phyloP scores from a whole-genome alignment of 2,797 vertebrate genomes.

The Sebastes hubbsi region DNA sequence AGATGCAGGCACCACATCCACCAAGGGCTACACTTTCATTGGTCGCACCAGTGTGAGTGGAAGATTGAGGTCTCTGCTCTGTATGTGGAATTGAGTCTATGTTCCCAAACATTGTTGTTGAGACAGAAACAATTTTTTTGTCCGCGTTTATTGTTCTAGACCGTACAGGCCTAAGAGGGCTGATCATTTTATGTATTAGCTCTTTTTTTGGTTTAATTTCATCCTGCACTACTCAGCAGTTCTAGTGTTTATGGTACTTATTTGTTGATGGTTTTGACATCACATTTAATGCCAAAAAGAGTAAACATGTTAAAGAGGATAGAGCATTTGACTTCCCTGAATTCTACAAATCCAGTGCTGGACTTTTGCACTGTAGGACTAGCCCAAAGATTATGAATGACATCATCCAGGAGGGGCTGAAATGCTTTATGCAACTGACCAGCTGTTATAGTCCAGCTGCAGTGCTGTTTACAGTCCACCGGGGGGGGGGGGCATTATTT shows the following conservation, averaged over 20 bases:
- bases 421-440: background rate
- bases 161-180: too few relatives aligned
- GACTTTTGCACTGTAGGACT: background rate
- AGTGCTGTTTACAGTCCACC: conserved; percentile 10
- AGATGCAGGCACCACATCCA: background rate
- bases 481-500: background rate
- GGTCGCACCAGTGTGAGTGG: background rate
- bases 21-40: background rate
- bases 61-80: background rate
- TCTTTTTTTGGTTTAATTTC: too few relatives aligned
- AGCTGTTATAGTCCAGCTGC: background rate
- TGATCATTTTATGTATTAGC: too few relatives aligned
- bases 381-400: background rate
- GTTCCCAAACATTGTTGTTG: background rate
- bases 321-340: background rate
- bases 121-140: background rate
- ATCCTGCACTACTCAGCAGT: too few relatives aligned
- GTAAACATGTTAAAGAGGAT: background rate
- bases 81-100: background rate
- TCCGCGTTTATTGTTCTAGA: background rate
- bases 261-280: too few relatives aligned
- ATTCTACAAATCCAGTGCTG: background rate
- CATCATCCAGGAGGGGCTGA: conserved; percentile 1
- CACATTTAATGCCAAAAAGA: background rate
- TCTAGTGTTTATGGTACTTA: too few relatives aligned